A percentile compares a stretch with the other conserved stretches of the same genome.
Conservation (phyloP, 2,797 vertebrate genomes). For the Trematomus bernacchii region DNA sequence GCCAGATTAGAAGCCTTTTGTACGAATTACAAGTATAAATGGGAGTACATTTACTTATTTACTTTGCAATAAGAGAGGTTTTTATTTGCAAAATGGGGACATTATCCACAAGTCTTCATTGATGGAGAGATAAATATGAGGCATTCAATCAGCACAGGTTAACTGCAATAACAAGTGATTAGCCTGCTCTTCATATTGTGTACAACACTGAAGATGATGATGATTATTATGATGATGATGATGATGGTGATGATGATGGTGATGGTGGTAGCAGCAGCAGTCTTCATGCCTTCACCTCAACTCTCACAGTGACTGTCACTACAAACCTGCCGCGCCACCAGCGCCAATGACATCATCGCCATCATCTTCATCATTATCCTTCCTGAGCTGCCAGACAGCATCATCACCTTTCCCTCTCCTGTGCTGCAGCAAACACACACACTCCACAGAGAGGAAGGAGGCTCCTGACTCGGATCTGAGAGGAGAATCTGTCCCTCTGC, state of each 20-base stretch:
- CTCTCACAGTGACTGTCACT: constrained; percentile 37
- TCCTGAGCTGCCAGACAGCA: constrained; percentile 52
- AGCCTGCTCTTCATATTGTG: not conserved
- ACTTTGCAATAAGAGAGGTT: not conserved
- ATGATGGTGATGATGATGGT: constrained; percentile 1
- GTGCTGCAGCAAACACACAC: constrained; percentile 37
- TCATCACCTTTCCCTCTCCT: constrained; percentile 44
- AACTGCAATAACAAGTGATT: constrained; percentile 26
- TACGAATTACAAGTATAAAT: not conserved
- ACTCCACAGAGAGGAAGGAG: constrained; percentile 24
- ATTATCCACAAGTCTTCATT: not conserved
- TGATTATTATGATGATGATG: not conserved
- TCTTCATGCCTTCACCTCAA: constrained; percentile 34
- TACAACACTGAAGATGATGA: not conserved
- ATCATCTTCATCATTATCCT: constrained; percentile 59
- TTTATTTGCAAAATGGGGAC: not conserved
- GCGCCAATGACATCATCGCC: constrained; percentile 71
- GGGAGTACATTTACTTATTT: not conserved
- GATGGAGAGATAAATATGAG: constrained; percentile 3
- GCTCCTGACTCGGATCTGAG: constrained; percentile 59
- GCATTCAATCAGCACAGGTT: not conserved
- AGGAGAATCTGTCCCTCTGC: constrained; percentile 51
- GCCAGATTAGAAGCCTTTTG: not conserved
- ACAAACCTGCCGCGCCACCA: constrained; percentile 44
- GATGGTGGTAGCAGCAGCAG: not conserved